Evolutionary conservation across 2,113 vertebrate genomes (phyloP).

Genomic region (Artemisiospiza belli): DNA sequence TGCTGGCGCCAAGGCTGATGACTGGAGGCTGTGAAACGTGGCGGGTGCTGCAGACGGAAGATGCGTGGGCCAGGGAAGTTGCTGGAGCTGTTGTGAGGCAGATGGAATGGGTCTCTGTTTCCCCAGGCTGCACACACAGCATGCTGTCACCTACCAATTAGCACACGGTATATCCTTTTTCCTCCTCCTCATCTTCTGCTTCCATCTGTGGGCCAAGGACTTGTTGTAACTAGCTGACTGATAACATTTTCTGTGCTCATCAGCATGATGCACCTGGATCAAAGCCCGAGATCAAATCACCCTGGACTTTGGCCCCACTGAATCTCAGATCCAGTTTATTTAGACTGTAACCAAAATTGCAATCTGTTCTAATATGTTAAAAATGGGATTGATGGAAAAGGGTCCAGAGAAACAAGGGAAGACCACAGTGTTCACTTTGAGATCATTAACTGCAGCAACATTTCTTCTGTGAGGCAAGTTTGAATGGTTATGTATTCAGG

Average conservation of each 20-base stretch:
- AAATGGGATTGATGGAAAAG: background rate
- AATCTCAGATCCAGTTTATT: background rate
- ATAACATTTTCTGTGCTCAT: constrained; percentile 28
- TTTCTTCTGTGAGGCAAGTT: background rate
- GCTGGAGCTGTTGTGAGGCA: background rate
- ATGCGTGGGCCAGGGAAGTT: background rate
- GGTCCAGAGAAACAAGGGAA: background rate
- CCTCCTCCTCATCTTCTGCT: constrained; percentile 65
- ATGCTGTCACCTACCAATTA: constrained; percentile 48
- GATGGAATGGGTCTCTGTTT: constrained; percentile 29
- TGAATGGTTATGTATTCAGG: background rate
- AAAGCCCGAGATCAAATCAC: constrained; percentile 1
- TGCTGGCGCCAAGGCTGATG: constrained; percentile 11
- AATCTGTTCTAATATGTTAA: background rate
- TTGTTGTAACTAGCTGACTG: constrained; percentile 39
- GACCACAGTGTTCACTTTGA: background rate
- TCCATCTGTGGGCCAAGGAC: constrained; percentile 29
- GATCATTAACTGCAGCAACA: background rate
- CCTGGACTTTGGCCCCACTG: background rate
- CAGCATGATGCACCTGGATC: background rate
- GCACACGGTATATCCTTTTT: background rate
- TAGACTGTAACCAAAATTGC: background rate
- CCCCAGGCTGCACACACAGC: background rate
- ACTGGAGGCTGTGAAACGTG: constrained; percentile 12
- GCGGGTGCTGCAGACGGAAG: background rate